These are phyloP conservation scores for Alauda arvensis DNA, from an alignment of 2,797 vertebrate species.

Conservation along the genomic window DNA sequence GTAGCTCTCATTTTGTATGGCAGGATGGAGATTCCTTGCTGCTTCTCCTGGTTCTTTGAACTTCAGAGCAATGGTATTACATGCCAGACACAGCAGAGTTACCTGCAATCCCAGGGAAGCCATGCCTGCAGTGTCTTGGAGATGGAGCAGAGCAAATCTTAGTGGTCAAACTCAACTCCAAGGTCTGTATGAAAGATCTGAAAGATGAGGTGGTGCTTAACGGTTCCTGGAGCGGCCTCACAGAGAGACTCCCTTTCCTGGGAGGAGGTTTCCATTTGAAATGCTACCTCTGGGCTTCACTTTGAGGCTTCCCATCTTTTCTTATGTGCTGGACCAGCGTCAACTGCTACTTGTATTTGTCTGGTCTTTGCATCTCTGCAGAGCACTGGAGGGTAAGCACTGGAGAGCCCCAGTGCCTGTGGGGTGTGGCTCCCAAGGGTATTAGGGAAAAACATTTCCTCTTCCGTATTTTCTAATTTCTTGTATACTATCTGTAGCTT, in stretches of 20 bases:
- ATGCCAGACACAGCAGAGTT: background rate
- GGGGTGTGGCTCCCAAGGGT: background rate
- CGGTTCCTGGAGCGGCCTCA: background rate
- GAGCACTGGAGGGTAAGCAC: background rate
- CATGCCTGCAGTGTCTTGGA: background rate
- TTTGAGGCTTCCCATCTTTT: background rate
- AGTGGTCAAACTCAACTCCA: background rate
- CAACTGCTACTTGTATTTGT: background rate
- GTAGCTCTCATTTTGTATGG: background rate
- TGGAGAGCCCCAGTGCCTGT: background rate
- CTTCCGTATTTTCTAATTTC: background rate
- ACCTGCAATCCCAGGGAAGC: background rate
- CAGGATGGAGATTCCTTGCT: background rate
- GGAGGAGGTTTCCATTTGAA: background rate
- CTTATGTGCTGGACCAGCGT: background rate
- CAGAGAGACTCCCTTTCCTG: rapidly evolving
- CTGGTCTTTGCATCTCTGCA: background rate
- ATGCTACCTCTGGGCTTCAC: background rate
- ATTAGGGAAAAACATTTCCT: background rate
- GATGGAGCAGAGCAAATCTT: background rate
- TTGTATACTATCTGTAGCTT: background rate
- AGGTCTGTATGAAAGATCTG: background rate
- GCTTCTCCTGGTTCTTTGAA: background rate
- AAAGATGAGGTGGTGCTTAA: background rate
- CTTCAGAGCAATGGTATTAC: rapidly evolving